Evolutionary conservation across 2,797 vertebrate genomes (phyloP), one percentile per base, ranked within the genome.

Genomic region (Coluber constrictor): DNA sequence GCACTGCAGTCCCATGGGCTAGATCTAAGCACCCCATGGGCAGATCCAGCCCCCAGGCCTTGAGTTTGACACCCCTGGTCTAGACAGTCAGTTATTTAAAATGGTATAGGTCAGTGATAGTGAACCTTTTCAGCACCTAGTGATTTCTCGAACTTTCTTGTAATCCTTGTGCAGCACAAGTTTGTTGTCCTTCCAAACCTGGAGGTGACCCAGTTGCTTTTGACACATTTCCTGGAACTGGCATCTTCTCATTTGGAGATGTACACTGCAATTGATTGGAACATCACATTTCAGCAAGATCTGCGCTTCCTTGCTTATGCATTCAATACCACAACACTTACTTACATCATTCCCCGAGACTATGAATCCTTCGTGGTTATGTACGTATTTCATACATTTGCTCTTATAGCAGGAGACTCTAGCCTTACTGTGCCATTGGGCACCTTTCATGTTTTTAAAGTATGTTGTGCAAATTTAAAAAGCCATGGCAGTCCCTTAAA

Each of bases 321-420:
- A 20, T 20, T 96, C 87, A 93, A 70, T 0, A 3, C 2, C 5
- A n/a, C 92, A 7, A 91, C 89, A 1, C 91, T 96, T 1, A 0
- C 59, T n/a, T 32, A 94, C 3, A 0, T 96, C 1, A 1, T 18
- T 11, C 79, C 94, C 4, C 60, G 1, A 27, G 90, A 95, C 74
- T 93, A 93, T 2, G 43, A 91, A 61, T 93, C 92, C 23, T 90
- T 95, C 32, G 11, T 83, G 4, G 27, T 70, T 29, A 74, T 95
- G 95, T 96, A 94, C 95, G 96, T 95, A 57, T 70, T 43, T 18
- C 4, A 29, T 32, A 11, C 1, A 20, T 60, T 51, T 43, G n/a
- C n/a, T 6, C 2, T 70, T 70, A 32, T 32, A 70, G 66, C n/a
- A 70, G 66, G n/a, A 32, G n/a, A 16, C n/a, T 51, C 59, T 61